Base-by-base conservation (phyloP, 2,797 vertebrate genomes). In the Etheostoma nigrum region DNA sequence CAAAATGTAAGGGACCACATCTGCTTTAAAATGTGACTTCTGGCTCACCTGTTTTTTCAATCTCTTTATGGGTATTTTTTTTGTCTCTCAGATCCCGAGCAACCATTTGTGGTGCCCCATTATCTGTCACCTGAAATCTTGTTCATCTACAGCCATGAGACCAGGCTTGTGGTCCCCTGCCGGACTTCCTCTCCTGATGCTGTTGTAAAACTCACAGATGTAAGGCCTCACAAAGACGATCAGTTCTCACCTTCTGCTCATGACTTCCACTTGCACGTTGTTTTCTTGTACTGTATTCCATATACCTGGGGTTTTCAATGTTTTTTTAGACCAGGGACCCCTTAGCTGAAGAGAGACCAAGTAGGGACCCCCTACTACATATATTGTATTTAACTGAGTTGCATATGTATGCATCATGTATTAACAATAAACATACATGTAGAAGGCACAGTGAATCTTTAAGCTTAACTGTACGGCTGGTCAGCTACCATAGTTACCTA, bases 151-250 rank as follows among this genome's bases (percentile, higher is more conserved):
- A 72, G 84, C 18, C 2, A 87, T 0, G 91, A 92, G 3, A 79
- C 81, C 54, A 72, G 66, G 0, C 80, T 97, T 0, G 76, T 93
- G 2, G 51, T 98, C 16, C 97, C 97, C 14, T 98, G 97, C 81
- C 89, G 95, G 25, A 97, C 97, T 15, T 94, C 96, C 57, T 96
- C 93, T 0, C 96, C 96, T 45, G 86, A 95, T 33, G 83, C 92
- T 81, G 57, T 4, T 21, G 96, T 97, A 23, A 87, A 66, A 36
- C 90, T 97, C 70, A 73, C 4, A 42, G 59, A 61, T 92, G 97
- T 98, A 89, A 96, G 95, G 16, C 71, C 58, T 75, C 54, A 51
- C 58, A 16, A 23, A 55, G 18, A 57, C 25, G n/a, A 16, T 60
- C 15, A 53, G 42, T 45, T 53, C 23, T 60, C 30, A 49, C 12